Evolutionary conservation across 2,113 vertebrate genomes (phyloP), one percentile per base, ranked within the genome.

Genomic region (Harpagus bidentatus): DNA sequence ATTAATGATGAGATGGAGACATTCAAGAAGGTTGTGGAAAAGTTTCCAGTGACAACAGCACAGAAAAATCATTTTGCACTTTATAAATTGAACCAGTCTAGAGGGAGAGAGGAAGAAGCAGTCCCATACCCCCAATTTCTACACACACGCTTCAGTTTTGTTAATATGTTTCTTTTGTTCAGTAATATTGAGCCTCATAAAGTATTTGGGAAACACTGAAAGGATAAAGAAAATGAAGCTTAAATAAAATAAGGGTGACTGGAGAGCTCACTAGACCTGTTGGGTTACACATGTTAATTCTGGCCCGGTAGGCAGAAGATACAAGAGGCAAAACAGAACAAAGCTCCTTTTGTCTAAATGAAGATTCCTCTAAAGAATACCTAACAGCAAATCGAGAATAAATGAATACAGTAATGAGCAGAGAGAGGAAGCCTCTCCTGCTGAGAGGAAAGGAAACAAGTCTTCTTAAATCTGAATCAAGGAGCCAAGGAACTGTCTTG

Each of bases 341-440:
- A 95, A 84, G 43, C 63, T 83, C 50, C 59, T 91, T 94, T 95
- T 96, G 59, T 94, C 67, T 73, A 84, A n/a, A 56, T 52, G 77
- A 74, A 81, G 71, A 86, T 81, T 86, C 81, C 52, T 85, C 47
- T 93, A 66, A 94, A 89, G 69, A 89, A 91, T 71, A 91, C 43
- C 70, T 76, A 91, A 84, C 16, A 71, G 77, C 94, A 93, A 86
- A 69, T 67, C 1, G 13, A 55, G 94, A 96, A 95, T 89, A 86
- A 89, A 91, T 94, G 65, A 95, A 93, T 65, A 84, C 56, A 87
- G 65, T 87, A 91, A 91, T 84, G 87, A 93, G 81, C 29, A 87
- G 81, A 82, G 81, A 78, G 86, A 87, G 94, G 91, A 96, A 94
- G 77, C 11, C 77, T 81, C 89, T 93, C 86, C 83, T 82, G 83